phyloP scores from a whole-genome alignment of 2,113 vertebrate species.

The Neolamprologus variostigma region DNA sequence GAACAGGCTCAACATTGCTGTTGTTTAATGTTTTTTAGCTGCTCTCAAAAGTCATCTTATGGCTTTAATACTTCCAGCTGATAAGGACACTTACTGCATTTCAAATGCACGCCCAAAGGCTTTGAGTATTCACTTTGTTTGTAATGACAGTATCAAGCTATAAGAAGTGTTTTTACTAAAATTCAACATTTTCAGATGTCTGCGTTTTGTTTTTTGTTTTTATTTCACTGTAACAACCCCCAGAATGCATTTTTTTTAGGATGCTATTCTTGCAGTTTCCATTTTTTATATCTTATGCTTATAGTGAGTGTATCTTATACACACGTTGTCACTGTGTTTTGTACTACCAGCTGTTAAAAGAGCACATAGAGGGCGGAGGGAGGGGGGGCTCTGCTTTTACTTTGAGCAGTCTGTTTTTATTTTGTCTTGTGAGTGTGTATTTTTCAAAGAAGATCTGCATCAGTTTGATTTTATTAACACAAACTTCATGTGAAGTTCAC shows the following conservation, averaged over 20 bases:
- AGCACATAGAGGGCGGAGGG: neutral
- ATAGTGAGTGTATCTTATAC: neutral
- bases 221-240: neutral
- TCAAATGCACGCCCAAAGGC: neutral
- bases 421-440: neutral
- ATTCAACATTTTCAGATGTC: neutral
- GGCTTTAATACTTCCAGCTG: neutral
- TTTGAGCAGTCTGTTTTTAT: neutral
- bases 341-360: neutral
- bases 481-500: neutral
- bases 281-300: neutral
- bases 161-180: neutral
- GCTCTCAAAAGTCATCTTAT: neutral
- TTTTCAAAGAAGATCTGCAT: neutral
- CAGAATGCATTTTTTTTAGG: neutral
- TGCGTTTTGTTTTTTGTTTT: neutral
- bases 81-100: neutral
- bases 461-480: neutral
- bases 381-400: neutral
- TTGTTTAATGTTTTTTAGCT: neutral
- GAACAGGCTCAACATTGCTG: neutral
- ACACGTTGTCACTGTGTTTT: neutral
- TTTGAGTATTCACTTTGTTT: neutral
- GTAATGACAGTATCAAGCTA: neutral
- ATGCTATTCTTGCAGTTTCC: neutral